Conservation (phyloP, 2,888 invertebrate species). For the Idaea biselata region DNA sequence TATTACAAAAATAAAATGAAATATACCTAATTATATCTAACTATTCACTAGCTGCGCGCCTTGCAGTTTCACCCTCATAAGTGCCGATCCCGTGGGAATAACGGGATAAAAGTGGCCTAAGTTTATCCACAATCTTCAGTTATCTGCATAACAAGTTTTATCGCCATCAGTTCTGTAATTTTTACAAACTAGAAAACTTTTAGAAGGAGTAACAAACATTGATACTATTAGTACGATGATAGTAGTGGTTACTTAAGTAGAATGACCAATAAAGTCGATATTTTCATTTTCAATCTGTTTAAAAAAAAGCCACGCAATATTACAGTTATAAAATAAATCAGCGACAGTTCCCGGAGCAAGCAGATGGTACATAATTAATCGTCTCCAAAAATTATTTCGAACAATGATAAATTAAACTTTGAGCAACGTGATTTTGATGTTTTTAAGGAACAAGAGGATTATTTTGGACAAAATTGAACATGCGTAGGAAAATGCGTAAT, state of each 20-base stretch:
- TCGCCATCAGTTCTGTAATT: too few species aligned
- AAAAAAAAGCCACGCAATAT: not conserved
- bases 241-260: not conserved
- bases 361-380: slow-evolving; percentile 1
- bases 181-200: too few species aligned
- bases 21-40: too few species aligned
- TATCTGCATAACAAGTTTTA: too few species aligned
- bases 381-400: not conserved
- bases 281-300: not conserved
- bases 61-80: too few species aligned
- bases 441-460: not conserved
- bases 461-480: not conserved
- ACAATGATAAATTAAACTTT: not conserved
- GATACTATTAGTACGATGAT: too few species aligned
- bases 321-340: not conserved
- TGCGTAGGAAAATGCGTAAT: not conserved
- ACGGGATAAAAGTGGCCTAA: too few species aligned
- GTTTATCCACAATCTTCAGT: too few species aligned
- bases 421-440: not conserved
- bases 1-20: too few species aligned
- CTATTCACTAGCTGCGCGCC: too few species aligned
- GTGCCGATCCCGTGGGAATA: too few species aligned
- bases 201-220: too few species aligned
- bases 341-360: not conserved
- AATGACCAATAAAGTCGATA: not conserved